phyloP scores from a whole-genome alignment of 2,888 invertebrate species.

The Blastobasis adustella region DNA sequence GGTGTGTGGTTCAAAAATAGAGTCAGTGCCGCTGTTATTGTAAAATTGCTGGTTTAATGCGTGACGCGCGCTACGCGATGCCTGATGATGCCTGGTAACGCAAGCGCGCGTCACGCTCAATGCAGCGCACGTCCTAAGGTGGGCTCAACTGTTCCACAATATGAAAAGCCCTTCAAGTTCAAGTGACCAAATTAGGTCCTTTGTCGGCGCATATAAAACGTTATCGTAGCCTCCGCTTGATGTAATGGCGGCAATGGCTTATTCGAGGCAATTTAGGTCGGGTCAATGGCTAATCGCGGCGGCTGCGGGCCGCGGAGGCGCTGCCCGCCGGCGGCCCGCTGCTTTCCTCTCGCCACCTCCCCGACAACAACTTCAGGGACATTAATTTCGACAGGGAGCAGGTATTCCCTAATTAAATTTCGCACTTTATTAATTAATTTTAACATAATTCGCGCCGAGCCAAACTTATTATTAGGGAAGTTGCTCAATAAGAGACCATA shows the following conservation, averaged over 20 bases:
- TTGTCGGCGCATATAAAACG: slow-evolving; percentile 30
- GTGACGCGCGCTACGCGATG: too few relatives aligned
- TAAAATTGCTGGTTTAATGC: too few relatives aligned
- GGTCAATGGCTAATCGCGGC: slow-evolving; percentile 55
- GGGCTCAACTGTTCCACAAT: too few relatives aligned
- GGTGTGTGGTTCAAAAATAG: too few relatives aligned
- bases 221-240: slow-evolving; percentile 37
- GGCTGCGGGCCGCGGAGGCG: slow-evolving; percentile 23
- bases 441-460: not conserved
- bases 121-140: too few relatives aligned
- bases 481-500: not conserved
- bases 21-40: too few relatives aligned
- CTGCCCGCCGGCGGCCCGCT: not conserved
- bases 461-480: not conserved
- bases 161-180: slow-evolving; percentile 9
- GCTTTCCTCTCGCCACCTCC: slow-evolving; percentile 1
- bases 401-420: slow-evolving; percentile 1
- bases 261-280: slow-evolving; percentile 53
- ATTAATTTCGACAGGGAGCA: slow-evolving; percentile 2
- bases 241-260: slow-evolving; percentile 49
- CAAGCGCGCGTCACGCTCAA: too few relatives aligned
- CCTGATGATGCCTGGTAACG: too few relatives aligned
- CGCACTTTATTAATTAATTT: slow-evolving; percentile 1
- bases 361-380: not conserved
- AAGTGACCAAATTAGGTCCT: slow-evolving; percentile 28